phyloP scores from a whole-genome alignment of 30 jellyfish, hydroid and myxozoan species.

The Mastigias papua region DNA sequence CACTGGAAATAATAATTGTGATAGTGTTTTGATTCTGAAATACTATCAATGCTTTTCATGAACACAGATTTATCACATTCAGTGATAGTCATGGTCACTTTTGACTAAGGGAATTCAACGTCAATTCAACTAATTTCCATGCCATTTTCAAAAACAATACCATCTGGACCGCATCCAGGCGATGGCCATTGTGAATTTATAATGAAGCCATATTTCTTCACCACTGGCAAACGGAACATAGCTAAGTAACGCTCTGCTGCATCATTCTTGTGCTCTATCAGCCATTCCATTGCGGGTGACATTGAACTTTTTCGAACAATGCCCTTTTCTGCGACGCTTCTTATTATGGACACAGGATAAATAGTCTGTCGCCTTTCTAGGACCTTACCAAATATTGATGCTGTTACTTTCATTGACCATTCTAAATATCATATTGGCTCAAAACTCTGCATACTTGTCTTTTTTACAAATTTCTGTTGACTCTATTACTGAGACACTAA shows the following conservation, averaged over 20 bases:
- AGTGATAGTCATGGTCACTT: constrained; percentile 6
- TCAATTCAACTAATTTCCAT: constrained; percentile 9
- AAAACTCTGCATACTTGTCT: background rate
- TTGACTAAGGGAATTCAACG: background rate
- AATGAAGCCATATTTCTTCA: constrained; percentile 6
- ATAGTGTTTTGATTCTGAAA: background rate
- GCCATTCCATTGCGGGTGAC: background rate
- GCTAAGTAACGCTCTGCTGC: background rate
- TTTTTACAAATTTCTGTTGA: background rate
- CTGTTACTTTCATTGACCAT: background rate
- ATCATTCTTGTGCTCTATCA: background rate
- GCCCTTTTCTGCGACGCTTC: background rate
- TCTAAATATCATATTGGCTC: background rate
- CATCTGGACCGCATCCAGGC: constrained; percentile 19
- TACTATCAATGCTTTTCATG: constrained; percentile 13
- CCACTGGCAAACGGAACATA: background rate
- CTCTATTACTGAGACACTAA: background rate
- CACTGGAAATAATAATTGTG: constrained; percentile 8
- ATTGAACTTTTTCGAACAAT: constrained; percentile 1
- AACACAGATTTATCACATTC: constrained; percentile 22
- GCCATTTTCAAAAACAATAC: constrained; percentile 18
- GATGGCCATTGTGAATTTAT: constrained; percentile 12
- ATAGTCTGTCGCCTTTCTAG: background rate
- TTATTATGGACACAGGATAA: background rate
- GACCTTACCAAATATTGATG: constrained; percentile 8